These are phyloP conservation scores for Torymus tubicola DNA, from an alignment of 2,888 invertebrate genomes.

Conservation along the genomic window DNA sequence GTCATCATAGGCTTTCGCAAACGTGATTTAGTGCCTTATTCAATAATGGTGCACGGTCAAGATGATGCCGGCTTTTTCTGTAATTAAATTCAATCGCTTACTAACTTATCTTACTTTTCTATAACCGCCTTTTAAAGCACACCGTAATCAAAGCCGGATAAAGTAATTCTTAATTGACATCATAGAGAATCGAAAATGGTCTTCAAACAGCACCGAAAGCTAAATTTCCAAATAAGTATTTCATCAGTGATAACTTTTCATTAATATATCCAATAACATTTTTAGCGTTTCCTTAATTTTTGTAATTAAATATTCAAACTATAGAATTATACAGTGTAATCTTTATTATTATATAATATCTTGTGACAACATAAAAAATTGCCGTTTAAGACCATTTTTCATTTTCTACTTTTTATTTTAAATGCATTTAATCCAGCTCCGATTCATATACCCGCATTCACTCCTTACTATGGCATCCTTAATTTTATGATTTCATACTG, in stretches of 20 bases:
- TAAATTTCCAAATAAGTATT: background rate
- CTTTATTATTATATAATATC: too few relatives aligned
- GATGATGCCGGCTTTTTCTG: conserved; percentile 57
- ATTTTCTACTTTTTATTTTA: conserved; percentile 48
- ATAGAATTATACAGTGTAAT: too few relatives aligned
- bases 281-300: too few relatives aligned
- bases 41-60: conserved; percentile 47
- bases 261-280: conserved; percentile 6
- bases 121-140: conserved; percentile 40
- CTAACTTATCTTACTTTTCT: conserved; percentile 40
- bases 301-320: too few relatives aligned
- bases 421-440: conserved; percentile 49
- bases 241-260: background rate
- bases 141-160: conserved; percentile 53
- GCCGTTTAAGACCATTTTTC: conserved; percentile 52
- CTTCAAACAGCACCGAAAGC: conserved; percentile 28
- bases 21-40: conserved; percentile 55
- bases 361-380: conserved; percentile 12
- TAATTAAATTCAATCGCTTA: conserved; percentile 66
- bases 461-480: conserved; percentile 21
- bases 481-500: conserved; percentile 46
- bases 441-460: conserved; percentile 30
- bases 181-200: conserved; percentile 57
- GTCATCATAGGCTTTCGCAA: conserved; percentile 54
- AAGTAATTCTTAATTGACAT: conserved; percentile 56